A percentile compares a stretch with the other conserved stretches of the same genome.
Evolutionary conservation across 2,888 invertebrate species (phyloP).

Genomic region (Poecilobothrus nobilitatus): DNA sequence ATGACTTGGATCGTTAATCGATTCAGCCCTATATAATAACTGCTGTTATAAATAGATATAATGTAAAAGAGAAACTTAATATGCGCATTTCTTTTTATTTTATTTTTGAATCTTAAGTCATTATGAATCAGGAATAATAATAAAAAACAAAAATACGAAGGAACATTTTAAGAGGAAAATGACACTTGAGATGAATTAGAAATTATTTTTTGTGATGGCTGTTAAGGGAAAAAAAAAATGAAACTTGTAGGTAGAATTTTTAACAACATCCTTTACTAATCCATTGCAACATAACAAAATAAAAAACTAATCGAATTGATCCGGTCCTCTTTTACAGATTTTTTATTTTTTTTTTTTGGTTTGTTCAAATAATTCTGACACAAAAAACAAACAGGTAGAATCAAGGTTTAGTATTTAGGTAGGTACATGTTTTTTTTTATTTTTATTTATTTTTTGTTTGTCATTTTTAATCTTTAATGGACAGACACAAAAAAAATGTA

Average conservation of each 20-base stretch:
- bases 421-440: not conserved
- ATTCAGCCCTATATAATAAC: no score
- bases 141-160: not conserved
- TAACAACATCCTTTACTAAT: not conserved
- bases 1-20: no score
- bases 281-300: not conserved
- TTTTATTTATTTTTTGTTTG: no score
- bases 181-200: conserved; percentile 4
- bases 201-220: not conserved
- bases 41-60: no score
- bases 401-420: not conserved
- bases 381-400: not conserved
- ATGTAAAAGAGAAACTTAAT: no score
- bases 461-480: no score
- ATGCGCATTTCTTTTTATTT: no score
- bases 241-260: not conserved
- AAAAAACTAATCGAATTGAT: not conserved
- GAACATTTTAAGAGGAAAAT: not conserved
- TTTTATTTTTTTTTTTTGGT: not conserved
- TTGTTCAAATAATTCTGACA: not conserved
- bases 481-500: no score
- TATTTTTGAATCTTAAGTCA: not conserved
- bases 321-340: not conserved
- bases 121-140: not conserved
- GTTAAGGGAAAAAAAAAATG: no score